Conservation (phyloP, 2,888 invertebrate species). For the Gisinianus flammeolus region DNA sequence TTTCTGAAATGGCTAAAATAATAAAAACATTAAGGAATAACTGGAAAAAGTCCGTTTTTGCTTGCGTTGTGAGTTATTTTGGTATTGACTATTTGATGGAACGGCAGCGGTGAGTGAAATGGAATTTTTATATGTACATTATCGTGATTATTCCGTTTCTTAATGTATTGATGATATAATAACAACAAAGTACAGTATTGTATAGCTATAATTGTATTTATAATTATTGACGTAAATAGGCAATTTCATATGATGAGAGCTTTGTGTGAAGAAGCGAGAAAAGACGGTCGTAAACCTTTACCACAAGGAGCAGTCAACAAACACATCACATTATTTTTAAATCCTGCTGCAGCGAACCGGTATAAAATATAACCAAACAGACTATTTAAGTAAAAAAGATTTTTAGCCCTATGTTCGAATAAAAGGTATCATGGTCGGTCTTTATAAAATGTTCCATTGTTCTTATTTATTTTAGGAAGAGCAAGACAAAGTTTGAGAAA, state of each 20-base stretch:
- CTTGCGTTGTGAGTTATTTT: slow-evolving; percentile 71
- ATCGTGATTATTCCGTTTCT: neutral
- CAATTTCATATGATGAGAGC: slow-evolving; percentile 77
- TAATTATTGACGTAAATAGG: slow-evolving; percentile 64
- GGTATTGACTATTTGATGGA: slow-evolving; percentile 73
- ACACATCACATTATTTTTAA: slow-evolving; percentile 72
- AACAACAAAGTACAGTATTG: too few species aligned
- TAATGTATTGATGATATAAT: neutral
- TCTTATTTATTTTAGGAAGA: neutral
- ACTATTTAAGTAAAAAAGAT: too few species aligned
- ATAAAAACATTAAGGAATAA: slow-evolving; percentile 75
- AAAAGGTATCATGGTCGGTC: too few species aligned
- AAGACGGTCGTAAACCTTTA: slow-evolving; percentile 73
- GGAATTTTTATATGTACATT: slow-evolving; percentile 29
- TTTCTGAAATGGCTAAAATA: slow-evolving; percentile 62
- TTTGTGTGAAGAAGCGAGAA: slow-evolving; percentile 77
- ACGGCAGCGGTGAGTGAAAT: slow-evolving; percentile 72
- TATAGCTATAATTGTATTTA: neutral
- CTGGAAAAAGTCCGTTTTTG: slow-evolving; percentile 87
- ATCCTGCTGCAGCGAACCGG: slow-evolving; percentile 74
- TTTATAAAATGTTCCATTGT: too few species aligned
- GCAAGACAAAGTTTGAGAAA: slow-evolving; percentile 35
- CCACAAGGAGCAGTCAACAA: slow-evolving; percentile 70
- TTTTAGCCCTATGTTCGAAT: too few species aligned
- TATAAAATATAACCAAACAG: too few species aligned